phyloP scores from a whole-genome alignment of 2,797 vertebrate species.

The Pipistrellus kuhlii region DNA sequence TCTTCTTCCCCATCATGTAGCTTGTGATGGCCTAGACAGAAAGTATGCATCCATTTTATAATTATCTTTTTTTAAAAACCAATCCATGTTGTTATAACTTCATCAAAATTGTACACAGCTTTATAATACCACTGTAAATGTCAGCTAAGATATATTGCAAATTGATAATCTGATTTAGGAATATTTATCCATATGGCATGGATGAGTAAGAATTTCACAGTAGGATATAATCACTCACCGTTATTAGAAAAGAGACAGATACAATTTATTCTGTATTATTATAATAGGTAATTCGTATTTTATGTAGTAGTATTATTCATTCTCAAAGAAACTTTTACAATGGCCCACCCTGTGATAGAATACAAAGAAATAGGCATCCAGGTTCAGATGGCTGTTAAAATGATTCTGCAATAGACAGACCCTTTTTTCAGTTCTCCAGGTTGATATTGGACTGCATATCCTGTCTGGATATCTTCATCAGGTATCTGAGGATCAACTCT shows the following conservation, averaged over 20 bases:
- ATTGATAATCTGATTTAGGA: slow-evolving; percentile 42
- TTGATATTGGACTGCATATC: not conserved
- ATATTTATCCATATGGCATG: slow-evolving; percentile 60
- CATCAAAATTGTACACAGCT: not conserved
- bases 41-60: slow-evolving; percentile 51
- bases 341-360: not conserved
- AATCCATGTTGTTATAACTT: slow-evolving; percentile 28
- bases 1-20: slow-evolving; percentile 4
- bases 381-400: not conserved
- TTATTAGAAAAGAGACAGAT: not conserved
- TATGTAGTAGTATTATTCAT: not conserved
- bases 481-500: not conserved
- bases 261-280: not conserved
- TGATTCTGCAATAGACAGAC: not conserved
- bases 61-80: slow-evolving; percentile 38
- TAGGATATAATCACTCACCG: slow-evolving; percentile 2
- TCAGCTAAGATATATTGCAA: slow-evolving; percentile 57
- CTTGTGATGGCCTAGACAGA: slow-evolving; percentile 20
- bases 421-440: not conserved
- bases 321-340: slow-evolving; percentile 40
- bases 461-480: not conserved
- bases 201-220: slow-evolving; percentile 53
- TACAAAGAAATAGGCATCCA: not conserved
- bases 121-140: slow-evolving; percentile 38
- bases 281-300: not conserved